Base-by-base conservation (phyloP, 1,140 invertebrate genomes). In the Latrodectus geometricus region DNA sequence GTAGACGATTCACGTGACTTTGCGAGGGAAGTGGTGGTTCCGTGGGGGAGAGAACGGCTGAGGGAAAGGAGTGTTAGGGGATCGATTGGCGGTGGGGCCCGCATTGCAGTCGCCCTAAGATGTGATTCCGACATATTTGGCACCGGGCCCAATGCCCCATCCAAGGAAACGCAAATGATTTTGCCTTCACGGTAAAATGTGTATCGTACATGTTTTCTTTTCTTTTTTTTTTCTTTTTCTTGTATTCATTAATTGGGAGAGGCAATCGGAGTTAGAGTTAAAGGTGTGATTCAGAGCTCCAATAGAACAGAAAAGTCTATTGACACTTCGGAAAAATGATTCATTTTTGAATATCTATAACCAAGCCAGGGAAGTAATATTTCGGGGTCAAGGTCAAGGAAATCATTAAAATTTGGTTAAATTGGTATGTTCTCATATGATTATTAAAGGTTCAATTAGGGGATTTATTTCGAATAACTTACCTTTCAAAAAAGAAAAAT, bases 1-100 rank as follows among this genome's bases (percentile, higher is more conserved):
- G 80, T 83, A 84, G 82, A 76, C 82, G 78, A 35, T 70, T 84
- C 82, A 84, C 82, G 72, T 84, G 82, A 69, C 69, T 56, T 49
- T 17, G 50, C 48, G 17, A 14, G 50, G 78, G 78, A 20, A 35
- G 54, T 50, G 21, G 61, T n/a, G 72, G 23, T 12, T 35, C 54
- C 17, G 54, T 14, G 17, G 54, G 54, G 11, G 54, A 14, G 54
- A 17, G 54, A 17, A 61, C 11, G 54, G 54, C 11, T 61, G 17
- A 17, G 15, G 35, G 70, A 15, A 23, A 12, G 70, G 11, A 73
- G 14, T 11, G 70, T 35, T 35, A 49, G 70, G 70, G 82, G 82
- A 84, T 84, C 82, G 82, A 84, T 84, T 23, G 54, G 35, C 20
- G n/a, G 68, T 23, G 79, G 82, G 50, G 82, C 52, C 82, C 82